Evolutionary conservation across 1,140 invertebrate genomes (phyloP), one percentile per base, ranked within the genome.

Genomic region (Megalonaias nervosa): DNA sequence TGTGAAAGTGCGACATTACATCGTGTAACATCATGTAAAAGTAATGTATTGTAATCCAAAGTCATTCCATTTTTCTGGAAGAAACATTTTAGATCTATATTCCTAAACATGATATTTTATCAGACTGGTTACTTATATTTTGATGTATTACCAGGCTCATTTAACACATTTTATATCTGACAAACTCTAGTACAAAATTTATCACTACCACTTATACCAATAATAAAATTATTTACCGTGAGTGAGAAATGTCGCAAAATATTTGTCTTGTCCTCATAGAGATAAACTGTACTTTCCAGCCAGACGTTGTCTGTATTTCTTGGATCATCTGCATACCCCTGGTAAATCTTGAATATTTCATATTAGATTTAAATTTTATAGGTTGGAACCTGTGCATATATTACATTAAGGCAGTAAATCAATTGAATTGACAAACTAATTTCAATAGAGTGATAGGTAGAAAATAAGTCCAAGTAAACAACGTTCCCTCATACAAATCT

Each of bases 241-340:
- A 99, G 90, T 19, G 93, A 86, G 68, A 98, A 89, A 59, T 93
- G 91, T 1, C 31, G 31, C 9, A 78, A 95, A 92, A 81, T 88
- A 2, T 89, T 89, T 9, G 94, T 95, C 65, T 91, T 90, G 17
- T 95, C 93, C 87, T 98, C 98, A 89, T 97, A 99, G 92, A 97
- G 98, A 26, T 94, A 92, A 11, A 95, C 97, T n/a, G 94, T 91
- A 3, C 97, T 99, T 91, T 99, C 98, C 92, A 99, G 97, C 98
- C 98, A 99, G 1, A 97, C 94, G 91, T 99, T 99, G 90, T 99
- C 98, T 59, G 90, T 90, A 87, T 99, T 99, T 68, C 98, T 93
- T 13, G 95, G 96, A 92, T 99, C 98, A 92, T 99, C 97, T 0
- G 99, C 96, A 91, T 99, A 98, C 2, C 97, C 97, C 86, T 93